Conservation (phyloP, 1,140 invertebrate species). For the Polypedilum pembai region DNA sequence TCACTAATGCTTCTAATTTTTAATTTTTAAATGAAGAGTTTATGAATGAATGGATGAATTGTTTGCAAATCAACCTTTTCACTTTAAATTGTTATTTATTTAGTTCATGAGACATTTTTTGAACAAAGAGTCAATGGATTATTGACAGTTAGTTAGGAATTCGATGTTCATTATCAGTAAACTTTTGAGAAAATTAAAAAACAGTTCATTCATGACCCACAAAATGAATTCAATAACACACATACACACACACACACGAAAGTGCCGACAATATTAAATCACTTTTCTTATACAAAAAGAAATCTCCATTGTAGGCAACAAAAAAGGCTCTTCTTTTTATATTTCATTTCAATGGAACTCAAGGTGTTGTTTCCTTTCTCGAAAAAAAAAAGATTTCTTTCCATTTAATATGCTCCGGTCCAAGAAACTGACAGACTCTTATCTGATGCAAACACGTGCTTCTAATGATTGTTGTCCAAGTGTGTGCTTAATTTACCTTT, state of each 20-base stretch:
- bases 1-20: too few species aligned
- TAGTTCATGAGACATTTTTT: too few species aligned
- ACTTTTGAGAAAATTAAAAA: not conserved
- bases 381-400: not conserved
- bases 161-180: too few species aligned
- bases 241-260: not conserved
- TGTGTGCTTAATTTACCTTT: not conserved
- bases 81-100: too few species aligned
- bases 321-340: not conserved
- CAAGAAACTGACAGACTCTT: not conserved
- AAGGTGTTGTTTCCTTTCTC: constrained; percentile 12
- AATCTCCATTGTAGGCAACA: constrained; percentile 9
- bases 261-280: not conserved
- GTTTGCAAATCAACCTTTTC: too few species aligned
- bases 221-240: constrained; percentile 1
- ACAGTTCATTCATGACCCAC: not conserved
- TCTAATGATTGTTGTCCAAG: not conserved
- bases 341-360: not conserved
- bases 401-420: not conserved
- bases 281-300: not conserved
- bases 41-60: too few species aligned
- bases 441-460: constrained; percentile 16
- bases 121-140: too few species aligned
- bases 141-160: too few species aligned
- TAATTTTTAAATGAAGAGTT: too few species aligned